phyloP scores from a whole-genome alignment of 2,888 invertebrate species.

The Heliconius ismenius region DNA sequence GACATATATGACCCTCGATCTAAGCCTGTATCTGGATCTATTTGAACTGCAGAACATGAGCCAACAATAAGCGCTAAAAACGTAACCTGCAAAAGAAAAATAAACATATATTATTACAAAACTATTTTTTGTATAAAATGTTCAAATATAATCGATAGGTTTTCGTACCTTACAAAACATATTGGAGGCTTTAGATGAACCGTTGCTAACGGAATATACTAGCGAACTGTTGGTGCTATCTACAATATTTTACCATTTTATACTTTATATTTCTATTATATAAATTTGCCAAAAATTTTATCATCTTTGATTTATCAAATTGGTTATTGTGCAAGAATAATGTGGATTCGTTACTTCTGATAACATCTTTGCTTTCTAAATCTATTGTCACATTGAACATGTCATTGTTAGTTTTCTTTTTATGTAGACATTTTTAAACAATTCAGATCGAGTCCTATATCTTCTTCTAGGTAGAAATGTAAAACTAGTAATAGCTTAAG shows the following conservation, averaged over 20 bases:
- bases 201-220: constrained; percentile 64
- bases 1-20: constrained; percentile 43
- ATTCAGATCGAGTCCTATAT: background rate
- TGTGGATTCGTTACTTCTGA: constrained; percentile 51
- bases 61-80: constrained; percentile 59
- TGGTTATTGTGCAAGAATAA: constrained; percentile 51
- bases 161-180: constrained; percentile 66
- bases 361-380: constrained; percentile 44
- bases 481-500: background rate
- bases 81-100: constrained; percentile 58
- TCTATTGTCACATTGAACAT: constrained; percentile 24
- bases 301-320: constrained; percentile 51
- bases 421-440: constrained; percentile 1
- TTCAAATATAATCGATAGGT: background rate
- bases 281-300: constrained; percentile 66
- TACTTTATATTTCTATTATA: constrained; percentile 74
- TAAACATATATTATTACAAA: background rate
- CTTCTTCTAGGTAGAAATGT: background rate
- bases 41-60: constrained; percentile 58
- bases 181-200: constrained; percentile 63
- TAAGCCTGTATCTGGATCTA: constrained; percentile 54
- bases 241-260: constrained; percentile 69
- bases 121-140: background rate
- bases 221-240: constrained; percentile 69
- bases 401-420: constrained; percentile 16